Conservation (phyloP, 1,140 invertebrate species). For the Leptinotarsa defecta region DNA sequence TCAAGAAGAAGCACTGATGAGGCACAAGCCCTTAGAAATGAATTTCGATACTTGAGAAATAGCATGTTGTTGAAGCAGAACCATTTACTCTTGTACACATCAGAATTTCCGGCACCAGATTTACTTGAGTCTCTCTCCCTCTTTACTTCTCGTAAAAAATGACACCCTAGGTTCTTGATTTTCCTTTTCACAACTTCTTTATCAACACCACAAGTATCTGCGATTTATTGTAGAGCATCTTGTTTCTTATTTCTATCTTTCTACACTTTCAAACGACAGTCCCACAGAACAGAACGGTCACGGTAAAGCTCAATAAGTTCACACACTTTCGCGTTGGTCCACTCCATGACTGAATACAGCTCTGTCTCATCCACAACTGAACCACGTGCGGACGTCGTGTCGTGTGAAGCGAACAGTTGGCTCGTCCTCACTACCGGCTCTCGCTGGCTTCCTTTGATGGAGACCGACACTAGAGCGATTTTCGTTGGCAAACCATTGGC, state of each 20-base stretch:
- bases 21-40: not conserved
- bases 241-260: conserved; percentile 26
- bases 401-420: not conserved
- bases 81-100: not conserved
- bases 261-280: conserved; percentile 22
- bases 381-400: not conserved
- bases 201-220: conserved; percentile 21
- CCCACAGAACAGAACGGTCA: conserved; percentile 28
- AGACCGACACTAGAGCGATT: no score
- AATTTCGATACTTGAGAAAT: not conserved
- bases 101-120: not conserved
- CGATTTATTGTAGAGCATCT: conserved; percentile 29
- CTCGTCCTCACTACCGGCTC: not conserved
- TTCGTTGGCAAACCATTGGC: not conserved
- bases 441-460: no score
- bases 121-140: conserved; percentile 20
- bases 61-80: not conserved
- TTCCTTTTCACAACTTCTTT: conserved; percentile 30
- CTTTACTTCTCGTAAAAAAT: conserved; percentile 30
- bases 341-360: not conserved
- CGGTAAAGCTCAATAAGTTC: conserved; percentile 19
- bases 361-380: not conserved
- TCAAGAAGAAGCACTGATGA: conserved; percentile 14
- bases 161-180: conserved; percentile 25
- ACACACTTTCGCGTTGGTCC: conserved; percentile 3